Evolutionary conservation across 2,888 invertebrate species (phyloP), one percentile per base, ranked within the genome.

Genomic region (Drosophila longiperda): DNA sequence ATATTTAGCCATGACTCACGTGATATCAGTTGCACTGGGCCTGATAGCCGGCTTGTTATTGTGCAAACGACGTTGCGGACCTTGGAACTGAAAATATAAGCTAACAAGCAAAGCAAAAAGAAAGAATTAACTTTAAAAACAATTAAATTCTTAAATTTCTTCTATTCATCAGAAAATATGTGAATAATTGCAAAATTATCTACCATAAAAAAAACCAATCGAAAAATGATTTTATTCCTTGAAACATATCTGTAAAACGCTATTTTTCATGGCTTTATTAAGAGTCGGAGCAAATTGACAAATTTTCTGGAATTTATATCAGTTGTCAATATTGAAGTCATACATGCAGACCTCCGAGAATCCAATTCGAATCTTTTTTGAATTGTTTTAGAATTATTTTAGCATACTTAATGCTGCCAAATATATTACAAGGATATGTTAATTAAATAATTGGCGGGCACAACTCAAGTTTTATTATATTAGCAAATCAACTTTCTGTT

Each of bases 1-100:
- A 36, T 15, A 7, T 20, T 15, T 15, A n/a, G 33, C 11, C 12
- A 74, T 77, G 77, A 74, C 33, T 66, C 74, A 77, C 38, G 33
- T 77, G 20, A 70, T 77, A 66, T 66, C 77, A 6, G 77, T 52
- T 26, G 77, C 52, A 11, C 45, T 77, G 26, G 77, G 77, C 4
- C 0, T 77, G 12, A 17, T 77, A 26, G 64, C 74, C 2, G 77
- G 77, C 23, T 58, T 77, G 53, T 9, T 77, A 57, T 23, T 77
- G 6, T 77, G 74, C 54, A 76, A 62, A 12, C 34, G 57, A 3
- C 70, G 73, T 15, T 77, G 77, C 23, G 68, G 69, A 12, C 61
- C 38, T 33, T 70, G 32, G 45, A 26, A 57, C 9, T 12, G 23
- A 45, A 3, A 23, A 29, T 23, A 17, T 1, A 26, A 36, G 6